Percentiles rank a stretch among this genome's conserved stretches.
These are phyloP conservation scores for Volucella inanis DNA, from an alignment of 2,888 invertebrate species.

Conservation along the genomic window DNA sequence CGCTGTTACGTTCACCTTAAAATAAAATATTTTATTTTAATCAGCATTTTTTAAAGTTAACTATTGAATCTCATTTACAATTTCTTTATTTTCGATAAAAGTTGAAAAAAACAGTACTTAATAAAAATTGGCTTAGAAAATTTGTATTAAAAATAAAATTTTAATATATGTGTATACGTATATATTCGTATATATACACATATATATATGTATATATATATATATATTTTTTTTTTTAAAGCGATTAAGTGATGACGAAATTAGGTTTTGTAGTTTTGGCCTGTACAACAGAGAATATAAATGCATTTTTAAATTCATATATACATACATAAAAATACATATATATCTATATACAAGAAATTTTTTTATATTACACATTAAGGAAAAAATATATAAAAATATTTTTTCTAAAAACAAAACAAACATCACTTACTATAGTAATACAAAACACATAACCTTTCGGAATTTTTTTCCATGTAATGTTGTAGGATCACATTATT, in stretches of 20 bases:
- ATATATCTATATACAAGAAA: constrained; percentile 30
- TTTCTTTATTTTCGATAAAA: no score
- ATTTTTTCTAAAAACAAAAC: constrained; percentile 5
- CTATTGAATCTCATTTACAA: constrained; percentile 11
- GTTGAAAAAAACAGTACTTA: background rate
- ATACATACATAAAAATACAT: constrained; percentile 26
- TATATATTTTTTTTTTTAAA: constrained; percentile 1
- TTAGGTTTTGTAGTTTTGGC: constrained; percentile 50
- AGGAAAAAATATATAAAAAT: constrained; percentile 13
- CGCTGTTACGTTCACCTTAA: constrained; percentile 7
- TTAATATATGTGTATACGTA: constrained; percentile 10
- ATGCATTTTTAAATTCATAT: constrained; percentile 54
- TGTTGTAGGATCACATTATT: constrained; percentile 15
- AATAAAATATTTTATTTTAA: constrained; percentile 11
- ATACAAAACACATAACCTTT: constrained; percentile 17
- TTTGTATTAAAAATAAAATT: constrained; percentile 31
- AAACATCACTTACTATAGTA: constrained; percentile 16
- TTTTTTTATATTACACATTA: constrained; percentile 37
- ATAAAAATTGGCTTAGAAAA: constrained; percentile 47
- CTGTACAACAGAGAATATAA: constrained; percentile 39
- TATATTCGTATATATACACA: no score
- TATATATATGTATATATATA: no score
- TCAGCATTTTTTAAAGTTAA: constrained; percentile 3
- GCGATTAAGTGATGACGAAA: constrained; percentile 36
- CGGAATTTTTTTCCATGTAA: constrained; percentile 15